These are phyloP conservation scores for Synchiropus splendidus DNA, from an alignment of 2,113 vertebrate species.

Conservation along the genomic window DNA sequence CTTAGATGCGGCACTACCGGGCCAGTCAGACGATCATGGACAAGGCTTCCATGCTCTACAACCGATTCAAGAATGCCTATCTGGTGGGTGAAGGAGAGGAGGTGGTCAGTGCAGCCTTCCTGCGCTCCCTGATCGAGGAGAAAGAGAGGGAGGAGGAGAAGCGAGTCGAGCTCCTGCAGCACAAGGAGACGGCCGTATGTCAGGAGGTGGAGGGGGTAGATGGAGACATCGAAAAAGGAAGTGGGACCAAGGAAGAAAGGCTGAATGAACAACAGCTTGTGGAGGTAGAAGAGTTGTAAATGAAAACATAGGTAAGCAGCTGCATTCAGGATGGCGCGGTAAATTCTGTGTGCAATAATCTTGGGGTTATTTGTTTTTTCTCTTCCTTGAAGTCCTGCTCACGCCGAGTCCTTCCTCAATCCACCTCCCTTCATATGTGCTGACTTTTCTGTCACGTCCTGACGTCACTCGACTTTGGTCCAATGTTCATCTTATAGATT, in stretches of 20 bases:
- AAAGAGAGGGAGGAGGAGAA: slow-evolving; percentile 78
- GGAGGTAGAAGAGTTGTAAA: background rate
- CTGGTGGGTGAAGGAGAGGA: slow-evolving; percentile 88
- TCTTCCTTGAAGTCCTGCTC: background rate
- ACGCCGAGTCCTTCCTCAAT: too few relatives aligned
- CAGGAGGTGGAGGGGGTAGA: slow-evolving; percentile 12
- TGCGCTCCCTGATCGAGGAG: slow-evolving; percentile 84
- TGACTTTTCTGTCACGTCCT: too few relatives aligned
- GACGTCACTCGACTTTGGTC: too few relatives aligned
- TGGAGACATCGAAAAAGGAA: slow-evolving; percentile 3
- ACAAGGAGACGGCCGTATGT: slow-evolving; percentile 3
- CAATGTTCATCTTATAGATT: too few relatives aligned
- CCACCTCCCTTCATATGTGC: too few relatives aligned
- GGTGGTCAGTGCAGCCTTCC: slow-evolving; percentile 80
- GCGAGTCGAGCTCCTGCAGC: slow-evolving; percentile 27
- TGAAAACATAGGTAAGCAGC: background rate
- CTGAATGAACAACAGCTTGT: background rate
- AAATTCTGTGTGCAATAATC: background rate
- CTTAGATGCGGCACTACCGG: slow-evolving; percentile 83
- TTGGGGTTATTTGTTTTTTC: background rate
- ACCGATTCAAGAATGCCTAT: slow-evolving; percentile 92
- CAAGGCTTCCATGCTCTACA: slow-evolving; percentile 93
- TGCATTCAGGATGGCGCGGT: too few relatives aligned
- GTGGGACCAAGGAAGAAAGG: background rate
- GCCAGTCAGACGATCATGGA: slow-evolving; percentile 88